Conservation (phyloP, 1,140 invertebrate genomes). For the Augochlora pura region DNA sequence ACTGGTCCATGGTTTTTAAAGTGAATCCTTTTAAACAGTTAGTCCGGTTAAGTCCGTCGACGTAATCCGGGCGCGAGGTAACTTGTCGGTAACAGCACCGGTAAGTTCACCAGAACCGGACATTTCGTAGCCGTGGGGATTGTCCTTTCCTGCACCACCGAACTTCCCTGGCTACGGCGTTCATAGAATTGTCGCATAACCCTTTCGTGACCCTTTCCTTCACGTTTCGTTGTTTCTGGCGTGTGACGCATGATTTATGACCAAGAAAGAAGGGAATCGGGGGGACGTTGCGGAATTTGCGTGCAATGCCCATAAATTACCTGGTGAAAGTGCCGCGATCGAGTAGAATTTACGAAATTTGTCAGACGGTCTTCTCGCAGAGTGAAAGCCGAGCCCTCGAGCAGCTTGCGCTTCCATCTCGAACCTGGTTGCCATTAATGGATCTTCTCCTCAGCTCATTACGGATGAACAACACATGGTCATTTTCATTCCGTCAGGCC, state of each 20-base stretch:
- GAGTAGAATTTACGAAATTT: conserved; percentile 59
- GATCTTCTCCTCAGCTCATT: background rate
- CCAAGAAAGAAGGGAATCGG: background rate
- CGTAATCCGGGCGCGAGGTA: no score
- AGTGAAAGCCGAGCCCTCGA: background rate
- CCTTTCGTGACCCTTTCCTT: conserved; percentile 24
- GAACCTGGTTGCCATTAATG: background rate
- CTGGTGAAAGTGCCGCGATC: conserved; percentile 27
- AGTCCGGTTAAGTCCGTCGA: no score
- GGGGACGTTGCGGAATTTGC: conserved; percentile 66
- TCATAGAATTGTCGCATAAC: conserved; percentile 12
- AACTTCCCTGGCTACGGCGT: no score
- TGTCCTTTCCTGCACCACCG: no score
- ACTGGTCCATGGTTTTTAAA: no score
- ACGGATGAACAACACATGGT: conserved; percentile 40
- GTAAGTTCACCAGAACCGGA: no score
- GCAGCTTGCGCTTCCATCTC: background rate
- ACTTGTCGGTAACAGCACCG: no score
- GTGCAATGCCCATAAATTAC: conserved; percentile 70
- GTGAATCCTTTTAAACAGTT: no score
- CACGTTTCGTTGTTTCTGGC: conserved; percentile 51
- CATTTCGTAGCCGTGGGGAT: no score
- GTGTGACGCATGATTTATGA: conserved; percentile 59
- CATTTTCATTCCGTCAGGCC: background rate
- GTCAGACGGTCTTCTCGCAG: background rate